Conservation (phyloP, 2,888 invertebrate genomes). For the Lamellibrachia columna region DNA sequence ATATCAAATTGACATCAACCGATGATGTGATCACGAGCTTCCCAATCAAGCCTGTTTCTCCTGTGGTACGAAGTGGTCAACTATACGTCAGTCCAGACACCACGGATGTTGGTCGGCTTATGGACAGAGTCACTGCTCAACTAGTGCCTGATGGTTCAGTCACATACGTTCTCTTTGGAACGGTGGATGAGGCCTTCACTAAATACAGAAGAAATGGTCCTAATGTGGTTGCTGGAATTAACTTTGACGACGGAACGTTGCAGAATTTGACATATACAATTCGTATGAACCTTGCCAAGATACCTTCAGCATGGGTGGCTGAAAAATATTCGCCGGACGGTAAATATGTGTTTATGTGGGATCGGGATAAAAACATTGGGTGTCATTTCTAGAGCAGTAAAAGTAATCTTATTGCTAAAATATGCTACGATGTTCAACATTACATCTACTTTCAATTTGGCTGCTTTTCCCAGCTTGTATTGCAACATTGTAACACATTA, state of each 20-base stretch:
- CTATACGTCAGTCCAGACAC: slow-evolving; percentile 54
- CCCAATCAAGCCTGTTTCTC: slow-evolving; percentile 34
- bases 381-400: background rate
- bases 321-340: slow-evolving; percentile 13
- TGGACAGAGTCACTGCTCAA: slow-evolving; percentile 57
- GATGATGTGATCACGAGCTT: slow-evolving; percentile 41
- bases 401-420: too few relatives aligned
- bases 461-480: too few relatives aligned
- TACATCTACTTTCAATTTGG: too few relatives aligned
- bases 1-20: slow-evolving; percentile 39
- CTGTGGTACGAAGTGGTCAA: background rate
- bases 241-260: slow-evolving; percentile 38
- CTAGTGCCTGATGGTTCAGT: slow-evolving; percentile 66
- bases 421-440: too few relatives aligned
- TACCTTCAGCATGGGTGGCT: slow-evolving; percentile 37
- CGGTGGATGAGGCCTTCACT: slow-evolving; percentile 74
- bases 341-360: background rate
- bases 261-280: slow-evolving; percentile 48
- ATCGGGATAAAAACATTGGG: background rate
- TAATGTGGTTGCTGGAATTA: slow-evolving; percentile 73
- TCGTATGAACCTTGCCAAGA: slow-evolving; percentile 38
- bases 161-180: slow-evolving; percentile 66
- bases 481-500: too few relatives aligned
- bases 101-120: slow-evolving; percentile 38
- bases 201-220: slow-evolving; percentile 76